phyloP scores from a whole-genome alignment of 2,113 vertebrate genomes.

The Podocnemis expansa region DNA sequence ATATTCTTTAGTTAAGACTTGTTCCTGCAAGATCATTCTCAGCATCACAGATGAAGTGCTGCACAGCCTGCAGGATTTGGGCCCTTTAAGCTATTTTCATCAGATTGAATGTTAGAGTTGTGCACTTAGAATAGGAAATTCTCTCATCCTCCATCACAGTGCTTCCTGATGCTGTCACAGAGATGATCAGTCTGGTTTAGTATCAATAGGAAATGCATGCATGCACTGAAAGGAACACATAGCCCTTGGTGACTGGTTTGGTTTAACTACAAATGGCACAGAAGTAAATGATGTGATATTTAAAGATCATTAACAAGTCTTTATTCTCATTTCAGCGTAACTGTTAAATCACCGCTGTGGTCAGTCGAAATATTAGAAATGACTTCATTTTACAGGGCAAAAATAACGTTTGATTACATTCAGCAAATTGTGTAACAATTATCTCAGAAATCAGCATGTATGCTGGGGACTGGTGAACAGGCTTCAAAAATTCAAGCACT shows the following conservation, averaged over 20 bases:
- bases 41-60: not conserved
- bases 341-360: not conserved
- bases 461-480: not conserved
- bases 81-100: not conserved
- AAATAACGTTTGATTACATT: slow-evolving; percentile 16
- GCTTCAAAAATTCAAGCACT: rapidly evolving
- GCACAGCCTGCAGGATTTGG: not conserved
- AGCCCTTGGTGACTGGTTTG: not conserved
- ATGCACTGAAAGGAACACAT: rapidly evolving
- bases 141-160: rapidly evolving
- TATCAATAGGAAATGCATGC: not conserved
- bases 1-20: rapidly evolving
- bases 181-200: not conserved
- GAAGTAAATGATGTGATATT: not conserved
- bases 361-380: not conserved
- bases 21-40: not conserved
- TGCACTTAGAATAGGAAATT: not conserved
- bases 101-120: not conserved
- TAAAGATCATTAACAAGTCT: not conserved
- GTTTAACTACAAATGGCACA: not conserved
- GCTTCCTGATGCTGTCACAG: rapidly evolving
- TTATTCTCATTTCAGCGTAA: not conserved
- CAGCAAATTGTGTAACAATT: slow-evolving; percentile 19
- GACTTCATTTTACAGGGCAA: slow-evolving; percentile 14
- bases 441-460: not conserved